phyloP scores from a whole-genome alignment of 2,888 invertebrate genomes.

The Epicampocera succincta region DNA sequence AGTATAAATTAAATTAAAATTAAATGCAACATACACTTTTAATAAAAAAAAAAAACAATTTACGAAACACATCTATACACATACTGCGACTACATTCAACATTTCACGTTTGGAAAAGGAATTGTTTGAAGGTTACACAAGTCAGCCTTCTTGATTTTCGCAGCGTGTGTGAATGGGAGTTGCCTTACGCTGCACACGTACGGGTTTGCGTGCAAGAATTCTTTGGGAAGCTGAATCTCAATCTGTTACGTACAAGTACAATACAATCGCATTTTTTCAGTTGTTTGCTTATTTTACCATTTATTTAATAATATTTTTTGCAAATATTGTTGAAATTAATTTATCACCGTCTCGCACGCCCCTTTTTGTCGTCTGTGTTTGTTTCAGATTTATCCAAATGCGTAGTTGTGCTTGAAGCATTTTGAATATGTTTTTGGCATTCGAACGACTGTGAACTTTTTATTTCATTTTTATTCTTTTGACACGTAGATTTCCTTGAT shows the following conservation, averaged over 20 bases:
- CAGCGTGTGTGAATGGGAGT: background rate
- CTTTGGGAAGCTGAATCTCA: background rate
- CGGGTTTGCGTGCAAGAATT: background rate
- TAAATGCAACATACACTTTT: constrained; percentile 11
- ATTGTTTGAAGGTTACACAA: no score
- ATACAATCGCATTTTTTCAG: background rate
- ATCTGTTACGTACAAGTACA: no score
- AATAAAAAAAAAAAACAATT: constrained; percentile 44
- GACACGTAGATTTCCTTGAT: constrained; percentile 24
- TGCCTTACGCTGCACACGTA: background rate
- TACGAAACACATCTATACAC: constrained; percentile 34
- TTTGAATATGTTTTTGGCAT: constrained; percentile 51
- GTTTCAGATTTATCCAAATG: constrained; percentile 28
- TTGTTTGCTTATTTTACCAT: constrained; percentile 53
- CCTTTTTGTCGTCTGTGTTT: constrained; percentile 36
- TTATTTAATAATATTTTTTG: constrained; percentile 58
- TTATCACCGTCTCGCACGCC: constrained; percentile 65
- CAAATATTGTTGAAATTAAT: constrained; percentile 66
- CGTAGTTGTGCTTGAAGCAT: constrained; percentile 34
- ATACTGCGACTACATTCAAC: constrained; percentile 12
- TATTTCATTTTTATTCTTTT: constrained; percentile 43
- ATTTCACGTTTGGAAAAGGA: no score
- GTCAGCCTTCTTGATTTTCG: constrained; percentile 12
- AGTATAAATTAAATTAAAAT: constrained; percentile 41
- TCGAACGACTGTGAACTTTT: constrained; percentile 37